Conservation (phyloP, 2,797 vertebrate genomes). For the Esox lucius region DNA sequence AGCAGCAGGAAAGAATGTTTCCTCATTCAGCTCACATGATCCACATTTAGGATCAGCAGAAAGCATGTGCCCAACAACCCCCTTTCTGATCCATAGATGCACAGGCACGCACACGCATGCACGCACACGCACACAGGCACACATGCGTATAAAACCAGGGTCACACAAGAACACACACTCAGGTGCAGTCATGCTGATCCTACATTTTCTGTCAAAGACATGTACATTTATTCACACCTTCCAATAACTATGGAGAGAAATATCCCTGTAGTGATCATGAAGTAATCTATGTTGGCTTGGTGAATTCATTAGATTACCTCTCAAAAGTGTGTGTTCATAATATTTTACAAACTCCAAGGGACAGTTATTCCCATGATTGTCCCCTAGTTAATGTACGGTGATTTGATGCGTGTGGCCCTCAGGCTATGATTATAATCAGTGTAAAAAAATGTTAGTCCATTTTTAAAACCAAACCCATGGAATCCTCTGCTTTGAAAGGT, state of each 20-base stretch:
- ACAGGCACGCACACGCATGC: conserved; percentile 14
- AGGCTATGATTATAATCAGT: neutral
- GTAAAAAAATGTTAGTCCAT: neutral
- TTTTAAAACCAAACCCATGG: neutral
- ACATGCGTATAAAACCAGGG: neutral
- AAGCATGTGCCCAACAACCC: conserved; percentile 46
- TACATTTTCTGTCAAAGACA: neutral
- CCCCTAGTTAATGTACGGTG: neutral
- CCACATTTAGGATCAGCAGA: conserved; percentile 44
- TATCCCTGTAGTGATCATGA: neutral
- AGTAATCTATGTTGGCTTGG: neutral
- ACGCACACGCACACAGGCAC: conserved; percentile 10
- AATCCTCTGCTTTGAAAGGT: neutral
- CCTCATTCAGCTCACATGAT: conserved; percentile 65
- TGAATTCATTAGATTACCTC: neutral
- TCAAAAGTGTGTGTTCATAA: too few species aligned
- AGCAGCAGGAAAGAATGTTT: conserved; percentile 36
- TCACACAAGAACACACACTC: too few species aligned
- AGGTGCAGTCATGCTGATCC: too few species aligned
- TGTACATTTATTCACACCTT: neutral
- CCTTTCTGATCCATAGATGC: conserved; percentile 2
- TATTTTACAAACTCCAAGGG: neutral
- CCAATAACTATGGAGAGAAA: neutral
- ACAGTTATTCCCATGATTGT: neutral
- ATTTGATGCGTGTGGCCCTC: neutral